These are phyloP conservation scores for Phalacrocorax pelagicus DNA, from an alignment of 2,113 vertebrate species.

Conservation along the genomic window DNA sequence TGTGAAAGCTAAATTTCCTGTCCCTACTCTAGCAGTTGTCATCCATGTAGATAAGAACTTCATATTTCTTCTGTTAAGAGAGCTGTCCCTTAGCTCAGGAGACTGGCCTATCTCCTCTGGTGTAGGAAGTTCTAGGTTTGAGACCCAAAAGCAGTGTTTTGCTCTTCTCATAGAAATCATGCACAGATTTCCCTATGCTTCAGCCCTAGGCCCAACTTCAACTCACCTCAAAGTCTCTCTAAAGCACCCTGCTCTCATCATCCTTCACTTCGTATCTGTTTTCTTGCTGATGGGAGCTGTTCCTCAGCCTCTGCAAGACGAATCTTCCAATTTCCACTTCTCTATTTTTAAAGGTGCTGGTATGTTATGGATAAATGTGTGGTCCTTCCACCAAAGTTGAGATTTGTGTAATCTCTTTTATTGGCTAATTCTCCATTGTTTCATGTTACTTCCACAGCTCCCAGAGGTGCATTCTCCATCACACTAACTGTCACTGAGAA, in stretches of 20 bases:
- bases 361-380: neutral
- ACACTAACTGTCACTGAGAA: constrained; percentile 66
- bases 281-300: neutral
- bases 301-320: neutral
- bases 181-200: neutral
- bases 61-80: neutral
- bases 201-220: neutral
- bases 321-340: neutral
- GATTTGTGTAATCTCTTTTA: neutral
- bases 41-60: neutral
- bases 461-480: constrained; percentile 69
- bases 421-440: neutral
- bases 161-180: neutral
- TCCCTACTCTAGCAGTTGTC: neutral
- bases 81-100: neutral
- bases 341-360: neutral
- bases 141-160: neutral
- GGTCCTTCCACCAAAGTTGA: neutral
- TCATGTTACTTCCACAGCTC: constrained; percentile 24
- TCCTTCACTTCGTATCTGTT: neutral
- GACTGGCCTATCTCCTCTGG: neutral
- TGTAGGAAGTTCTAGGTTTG: neutral
- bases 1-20: neutral
- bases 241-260: neutral
- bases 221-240: neutral